Conservation (phyloP, 1,140 invertebrate species). For the Drosophila watanabei region DNA sequence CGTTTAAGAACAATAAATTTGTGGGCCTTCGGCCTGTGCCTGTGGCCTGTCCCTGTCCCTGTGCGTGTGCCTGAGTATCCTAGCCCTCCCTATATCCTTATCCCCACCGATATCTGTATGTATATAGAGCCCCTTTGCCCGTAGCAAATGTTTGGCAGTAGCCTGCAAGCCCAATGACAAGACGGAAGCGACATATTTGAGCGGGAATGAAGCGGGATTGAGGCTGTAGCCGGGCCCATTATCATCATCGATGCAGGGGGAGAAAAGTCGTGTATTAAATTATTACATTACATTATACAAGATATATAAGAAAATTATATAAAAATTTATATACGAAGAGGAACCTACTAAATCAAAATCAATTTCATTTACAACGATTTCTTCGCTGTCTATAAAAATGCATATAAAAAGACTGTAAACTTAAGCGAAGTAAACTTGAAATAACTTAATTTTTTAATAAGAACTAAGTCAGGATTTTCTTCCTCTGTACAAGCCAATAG, state of each 20-base stretch:
- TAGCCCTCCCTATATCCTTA: no score
- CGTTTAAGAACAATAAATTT: slow-evolving; percentile 81
- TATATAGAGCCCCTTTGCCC: background rate
- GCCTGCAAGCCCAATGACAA: slow-evolving; percentile 54
- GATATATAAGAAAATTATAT: no score
- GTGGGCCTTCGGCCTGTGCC: slow-evolving; percentile 34
- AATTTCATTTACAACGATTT: no score
- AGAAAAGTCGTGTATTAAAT: background rate
- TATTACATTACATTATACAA: no score
- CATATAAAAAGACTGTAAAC: no score
- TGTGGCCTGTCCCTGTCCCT: slow-evolving; percentile 13
- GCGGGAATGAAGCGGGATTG: slow-evolving; percentile 45
- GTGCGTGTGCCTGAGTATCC: slow-evolving; percentile 19
- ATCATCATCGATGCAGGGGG: slow-evolving; percentile 30
- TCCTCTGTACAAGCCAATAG: background rate
- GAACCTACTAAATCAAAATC: no score
- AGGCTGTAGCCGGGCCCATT: slow-evolving; percentile 38
- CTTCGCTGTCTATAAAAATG: no score
- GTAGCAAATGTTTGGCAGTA: slow-evolving; percentile 60
- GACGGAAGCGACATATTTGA: slow-evolving; percentile 78
- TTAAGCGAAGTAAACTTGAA: background rate
- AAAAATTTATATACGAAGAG: no score
- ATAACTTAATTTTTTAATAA: background rate
- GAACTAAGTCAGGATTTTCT: background rate
- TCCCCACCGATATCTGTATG: background rate